A percentile compares a stretch with the other conserved stretches of the same genome.
Conservation (phyloP, 2,888 invertebrate genomes). For the Sinodicranocentrus sp. region DNA sequence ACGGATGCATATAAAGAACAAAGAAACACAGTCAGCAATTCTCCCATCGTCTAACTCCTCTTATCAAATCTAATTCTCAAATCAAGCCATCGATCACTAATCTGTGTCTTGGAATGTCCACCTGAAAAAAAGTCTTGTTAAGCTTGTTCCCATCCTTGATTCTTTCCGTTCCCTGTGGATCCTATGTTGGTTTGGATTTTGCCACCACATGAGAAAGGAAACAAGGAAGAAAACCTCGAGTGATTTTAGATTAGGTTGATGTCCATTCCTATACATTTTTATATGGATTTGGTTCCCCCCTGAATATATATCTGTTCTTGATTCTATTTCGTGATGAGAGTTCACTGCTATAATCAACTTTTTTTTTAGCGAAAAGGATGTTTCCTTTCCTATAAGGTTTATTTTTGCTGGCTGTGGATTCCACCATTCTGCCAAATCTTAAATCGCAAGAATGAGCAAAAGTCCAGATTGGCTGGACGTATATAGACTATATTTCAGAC, state of each 20-base stretch:
- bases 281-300: no score
- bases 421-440: constrained; percentile 45
- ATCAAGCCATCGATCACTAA: constrained; percentile 32
- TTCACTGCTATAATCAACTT: constrained; percentile 15
- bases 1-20: no score
- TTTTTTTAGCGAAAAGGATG: background rate
- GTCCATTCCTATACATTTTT: background rate
- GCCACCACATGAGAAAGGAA: background rate
- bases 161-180: constrained; percentile 1
- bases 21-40: no score
- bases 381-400: background rate
- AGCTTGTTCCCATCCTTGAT: background rate
- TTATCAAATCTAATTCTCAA: constrained; percentile 28
- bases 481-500: constrained; percentile 41
- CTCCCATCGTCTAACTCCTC: background rate
- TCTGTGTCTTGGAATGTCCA: background rate
- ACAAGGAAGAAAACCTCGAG: background rate
- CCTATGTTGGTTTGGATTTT: background rate
- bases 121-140: constrained; percentile 16
- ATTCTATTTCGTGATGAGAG: background rate
- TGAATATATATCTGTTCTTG: no score
- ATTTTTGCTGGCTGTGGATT: constrained; percentile 38
- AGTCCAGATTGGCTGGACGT: constrained; percentile 49
- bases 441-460: constrained; percentile 50
- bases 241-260: constrained; percentile 28